Percentiles rank a stretch among this genome's conserved stretches.
Evolutionary conservation across 1,140 invertebrate species (phyloP).

Genomic region (Heterodera carotae): DNA sequence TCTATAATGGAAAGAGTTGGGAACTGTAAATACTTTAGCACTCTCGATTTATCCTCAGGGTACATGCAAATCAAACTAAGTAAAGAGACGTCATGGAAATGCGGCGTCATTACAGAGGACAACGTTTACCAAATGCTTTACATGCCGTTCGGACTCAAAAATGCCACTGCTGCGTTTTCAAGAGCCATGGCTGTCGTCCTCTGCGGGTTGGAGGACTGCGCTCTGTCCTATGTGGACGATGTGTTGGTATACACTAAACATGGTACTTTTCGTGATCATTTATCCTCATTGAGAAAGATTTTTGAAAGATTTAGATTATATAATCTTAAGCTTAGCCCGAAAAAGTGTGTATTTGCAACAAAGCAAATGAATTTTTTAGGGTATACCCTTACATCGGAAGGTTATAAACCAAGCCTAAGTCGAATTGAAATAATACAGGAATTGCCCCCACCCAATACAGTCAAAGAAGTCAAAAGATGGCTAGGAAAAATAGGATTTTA

Average conservation of each 20-base stretch:
- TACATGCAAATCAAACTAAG: slow-evolving; percentile 17
- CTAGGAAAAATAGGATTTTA: slow-evolving; percentile 4
- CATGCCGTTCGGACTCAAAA: too few relatives aligned
- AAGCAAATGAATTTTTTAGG: slow-evolving; percentile 9
- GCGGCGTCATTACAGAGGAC: slow-evolving; percentile 12
- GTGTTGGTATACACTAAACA: background rate
- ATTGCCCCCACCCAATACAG: background rate
- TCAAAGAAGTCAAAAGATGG: background rate
- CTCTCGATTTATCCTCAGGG: slow-evolving; percentile 9
- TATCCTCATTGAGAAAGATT: background rate
- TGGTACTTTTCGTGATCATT: background rate
- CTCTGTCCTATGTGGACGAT: slow-evolving; percentile 3
- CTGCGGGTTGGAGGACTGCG: slow-evolving; percentile 1
- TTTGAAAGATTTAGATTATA: background rate
- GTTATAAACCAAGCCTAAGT: background rate
- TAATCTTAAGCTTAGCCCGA: background rate
- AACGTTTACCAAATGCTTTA: slow-evolving; percentile 5
- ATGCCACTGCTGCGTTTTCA: slow-evolving; percentile 8
- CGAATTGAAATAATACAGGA: slow-evolving; percentile 13
- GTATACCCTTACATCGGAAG: background rate
- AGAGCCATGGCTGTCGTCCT: slow-evolving; percentile 8
- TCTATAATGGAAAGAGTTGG: slow-evolving; percentile 51
- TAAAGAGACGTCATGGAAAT: slow-evolving; percentile 10
- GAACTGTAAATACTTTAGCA: background rate
- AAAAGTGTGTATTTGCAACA: slow-evolving; percentile 11